phyloP scores from a whole-genome alignment of 2,888 invertebrate genomes.

The Calliphora vomitoria region DNA sequence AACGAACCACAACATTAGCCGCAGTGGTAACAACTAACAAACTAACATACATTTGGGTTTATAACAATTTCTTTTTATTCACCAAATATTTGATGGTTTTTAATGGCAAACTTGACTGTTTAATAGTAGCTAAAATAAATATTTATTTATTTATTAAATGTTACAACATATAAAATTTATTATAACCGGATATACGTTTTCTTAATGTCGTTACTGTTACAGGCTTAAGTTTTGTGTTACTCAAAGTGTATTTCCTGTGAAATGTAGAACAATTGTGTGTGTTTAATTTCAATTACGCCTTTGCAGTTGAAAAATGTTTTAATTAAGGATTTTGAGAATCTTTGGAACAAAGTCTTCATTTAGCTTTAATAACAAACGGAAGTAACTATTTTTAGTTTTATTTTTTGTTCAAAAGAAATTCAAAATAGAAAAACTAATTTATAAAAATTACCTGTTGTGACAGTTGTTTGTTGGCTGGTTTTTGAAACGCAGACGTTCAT shows the following conservation, averaged over 20 bases:
- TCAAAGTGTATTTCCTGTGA: slow-evolving; percentile 10
- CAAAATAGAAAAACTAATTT: slow-evolving; percentile 14
- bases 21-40: slow-evolving; percentile 46
- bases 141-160: neutral
- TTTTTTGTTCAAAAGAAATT: neutral
- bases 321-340: slow-evolving; percentile 7
- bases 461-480: slow-evolving; percentile 43
- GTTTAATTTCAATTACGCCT: neutral
- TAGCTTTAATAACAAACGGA: slow-evolving; percentile 59
- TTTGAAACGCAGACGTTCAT: slow-evolving; percentile 21
- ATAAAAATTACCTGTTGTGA: slow-evolving; percentile 60
- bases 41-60: slow-evolving; percentile 57
- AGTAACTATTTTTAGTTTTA: slow-evolving; percentile 29
- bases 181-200: slow-evolving; percentile 47
- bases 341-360: neutral
- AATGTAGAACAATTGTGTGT: slow-evolving; percentile 49
- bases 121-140: neutral
- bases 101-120: slow-evolving; percentile 35
- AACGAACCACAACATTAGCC: neutral
- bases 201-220: slow-evolving; percentile 3
- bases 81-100: slow-evolving; percentile 36
- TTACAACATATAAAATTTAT: slow-evolving; percentile 23
- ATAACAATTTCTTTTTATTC: slow-evolving; percentile 14
- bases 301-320: neutral
- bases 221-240: neutral